Evolutionary conservation across 1,140 invertebrate species (phyloP).

Genomic region (Chironomus striatipennis): DNA sequence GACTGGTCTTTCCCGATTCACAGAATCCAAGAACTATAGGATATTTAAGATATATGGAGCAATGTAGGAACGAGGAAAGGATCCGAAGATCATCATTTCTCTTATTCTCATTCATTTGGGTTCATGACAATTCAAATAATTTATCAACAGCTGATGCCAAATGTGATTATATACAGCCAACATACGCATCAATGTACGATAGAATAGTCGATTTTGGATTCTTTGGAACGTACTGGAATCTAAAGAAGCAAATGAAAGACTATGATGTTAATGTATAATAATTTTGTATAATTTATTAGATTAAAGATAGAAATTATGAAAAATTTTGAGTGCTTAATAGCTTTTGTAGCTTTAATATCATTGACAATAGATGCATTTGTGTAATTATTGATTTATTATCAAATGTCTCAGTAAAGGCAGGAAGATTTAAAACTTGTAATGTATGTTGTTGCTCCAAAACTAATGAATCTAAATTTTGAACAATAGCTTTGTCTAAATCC

Average conservation of each 20-base stretch:
- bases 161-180: conserved; percentile 60
- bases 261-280: conserved; percentile 61
- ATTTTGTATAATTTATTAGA: background rate
- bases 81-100: conserved; percentile 57
- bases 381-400: background rate
- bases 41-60: conserved; percentile 54
- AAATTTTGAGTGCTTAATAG: background rate
- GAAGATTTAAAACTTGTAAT: background rate
- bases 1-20: conserved; percentile 53
- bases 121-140: conserved; percentile 54
- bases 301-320: background rate
- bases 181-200: conserved; percentile 48
- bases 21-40: conserved; percentile 56
- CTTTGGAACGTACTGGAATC: conserved; percentile 62
- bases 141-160: conserved; percentile 60
- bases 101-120: conserved; percentile 65
- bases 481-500: background rate
- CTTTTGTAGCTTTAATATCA: background rate
- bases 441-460: background rate
- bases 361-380: background rate
- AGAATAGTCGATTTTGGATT: conserved; percentile 71
- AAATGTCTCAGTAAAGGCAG: background rate
- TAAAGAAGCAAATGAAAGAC: conserved; percentile 60
- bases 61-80: conserved; percentile 55
- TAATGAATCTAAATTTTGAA: background rate